A percentile compares a stretch with the other conserved stretches of the same genome.
Conservation (phyloP, 1,140 invertebrate genomes). For the Chionoecetes opilio region DNA sequence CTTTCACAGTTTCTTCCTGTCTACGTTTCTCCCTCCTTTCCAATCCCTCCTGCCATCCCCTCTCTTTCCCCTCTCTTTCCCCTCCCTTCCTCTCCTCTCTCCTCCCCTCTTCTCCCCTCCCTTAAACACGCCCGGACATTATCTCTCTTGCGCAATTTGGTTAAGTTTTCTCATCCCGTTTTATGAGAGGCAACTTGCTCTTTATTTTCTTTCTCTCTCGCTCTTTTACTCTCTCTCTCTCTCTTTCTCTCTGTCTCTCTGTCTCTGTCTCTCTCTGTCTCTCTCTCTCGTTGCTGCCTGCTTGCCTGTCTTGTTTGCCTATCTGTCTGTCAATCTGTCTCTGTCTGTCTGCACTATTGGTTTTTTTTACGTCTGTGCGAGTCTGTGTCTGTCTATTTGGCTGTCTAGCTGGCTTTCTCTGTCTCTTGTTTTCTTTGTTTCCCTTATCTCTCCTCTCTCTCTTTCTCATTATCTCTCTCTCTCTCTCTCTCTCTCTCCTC, state of each 20-base stretch:
- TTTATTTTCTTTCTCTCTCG: background rate
- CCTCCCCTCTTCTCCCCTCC: background rate
- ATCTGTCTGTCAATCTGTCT: background rate
- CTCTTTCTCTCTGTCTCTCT: background rate
- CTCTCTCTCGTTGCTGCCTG: background rate
- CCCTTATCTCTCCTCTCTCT: background rate
- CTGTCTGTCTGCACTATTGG: background rate
- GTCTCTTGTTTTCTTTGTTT: background rate
- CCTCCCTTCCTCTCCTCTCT: background rate
- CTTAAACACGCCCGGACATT: background rate
- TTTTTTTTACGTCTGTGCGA: background rate
- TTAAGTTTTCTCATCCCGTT: conserved; percentile 29
- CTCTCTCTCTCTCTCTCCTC: no score
- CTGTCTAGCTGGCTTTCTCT: background rate
- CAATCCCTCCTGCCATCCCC: background rate
- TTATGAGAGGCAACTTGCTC: conserved; percentile 8
- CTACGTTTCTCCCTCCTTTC: background rate
- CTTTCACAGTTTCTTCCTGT: background rate
- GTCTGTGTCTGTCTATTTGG: background rate
- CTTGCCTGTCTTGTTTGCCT: background rate
- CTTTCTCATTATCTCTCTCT: background rate
- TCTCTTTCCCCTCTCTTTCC: background rate
- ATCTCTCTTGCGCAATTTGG: conserved; percentile 28
- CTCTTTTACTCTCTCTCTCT: background rate
- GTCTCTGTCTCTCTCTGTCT: background rate